phyloP scores from a whole-genome alignment of 2,797 vertebrate genomes.

The Macropodus opercularis region DNA sequence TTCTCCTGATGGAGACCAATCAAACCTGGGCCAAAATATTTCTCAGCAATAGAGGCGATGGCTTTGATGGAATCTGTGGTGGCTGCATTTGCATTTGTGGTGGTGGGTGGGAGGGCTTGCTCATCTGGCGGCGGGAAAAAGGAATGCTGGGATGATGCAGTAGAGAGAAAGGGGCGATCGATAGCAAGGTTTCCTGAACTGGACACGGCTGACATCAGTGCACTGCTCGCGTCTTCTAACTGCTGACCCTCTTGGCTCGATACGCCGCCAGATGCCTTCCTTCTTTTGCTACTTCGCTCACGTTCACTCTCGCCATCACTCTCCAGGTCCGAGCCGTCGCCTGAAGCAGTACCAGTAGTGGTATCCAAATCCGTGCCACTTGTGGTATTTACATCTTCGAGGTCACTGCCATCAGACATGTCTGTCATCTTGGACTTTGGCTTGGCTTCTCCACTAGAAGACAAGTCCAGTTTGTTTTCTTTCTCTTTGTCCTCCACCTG shows the following conservation, averaged over 20 bases:
- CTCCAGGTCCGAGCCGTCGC: constrained; percentile 90
- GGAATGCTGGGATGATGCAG: constrained; percentile 86
- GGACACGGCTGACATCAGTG: constrained; percentile 78
- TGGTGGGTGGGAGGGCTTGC: constrained; percentile 87
- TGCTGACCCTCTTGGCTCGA: constrained; percentile 80
- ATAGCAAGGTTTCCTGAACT: constrained; percentile 80
- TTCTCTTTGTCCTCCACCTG: constrained; percentile 83
- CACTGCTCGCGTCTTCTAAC: constrained; percentile 81
- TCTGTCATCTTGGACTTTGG: constrained; percentile 90
- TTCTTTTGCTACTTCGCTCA: constrained; percentile 79
- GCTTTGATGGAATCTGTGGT: constrained; percentile 98
- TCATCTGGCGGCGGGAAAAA: constrained; percentile 96
- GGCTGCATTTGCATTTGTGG: constrained; percentile 77
- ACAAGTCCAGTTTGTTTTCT: constrained; percentile 84
- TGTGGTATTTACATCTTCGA: constrained; percentile 96
- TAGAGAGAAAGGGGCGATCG: constrained; percentile 88
- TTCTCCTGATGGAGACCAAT: constrained; percentile 97
- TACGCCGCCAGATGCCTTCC: constrained; percentile 75
- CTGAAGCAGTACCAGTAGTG: constrained; percentile 94
- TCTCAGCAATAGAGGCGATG: constrained; percentile 98
- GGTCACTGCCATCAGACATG: constrained; percentile 94
- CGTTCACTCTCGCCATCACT: constrained; percentile 92
- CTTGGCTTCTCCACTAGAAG: constrained; percentile 84
- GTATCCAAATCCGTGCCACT: constrained; percentile 97
- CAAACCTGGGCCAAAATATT: constrained; percentile 97